These are phyloP conservation scores for Caenorhabditis sp. DNA, from an alignment of 2,888 invertebrate species.

Conservation along the genomic window DNA sequence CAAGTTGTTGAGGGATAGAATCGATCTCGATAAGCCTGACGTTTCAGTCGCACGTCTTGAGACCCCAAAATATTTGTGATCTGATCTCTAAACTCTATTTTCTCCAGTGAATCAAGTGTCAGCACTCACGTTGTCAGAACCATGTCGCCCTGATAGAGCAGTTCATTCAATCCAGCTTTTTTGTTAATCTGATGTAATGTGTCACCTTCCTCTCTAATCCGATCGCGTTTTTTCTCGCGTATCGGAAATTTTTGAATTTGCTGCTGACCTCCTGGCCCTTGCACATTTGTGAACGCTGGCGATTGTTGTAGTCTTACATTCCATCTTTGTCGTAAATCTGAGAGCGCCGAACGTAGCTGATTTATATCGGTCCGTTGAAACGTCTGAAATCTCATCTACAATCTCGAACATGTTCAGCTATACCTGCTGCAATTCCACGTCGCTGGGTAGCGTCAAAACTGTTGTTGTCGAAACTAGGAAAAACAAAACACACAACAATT, in stretches of 20 bases:
- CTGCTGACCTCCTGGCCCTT: background rate
- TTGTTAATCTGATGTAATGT: slow-evolving; percentile 45
- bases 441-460: background rate
- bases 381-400: slow-evolving; percentile 12
- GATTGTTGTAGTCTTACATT: slow-evolving; percentile 27
- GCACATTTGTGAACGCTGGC: slow-evolving; percentile 16
- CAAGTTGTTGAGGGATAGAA: slow-evolving; percentile 50
- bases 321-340: slow-evolving; percentile 30
- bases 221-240: slow-evolving; percentile 30
- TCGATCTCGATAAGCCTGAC: slow-evolving; percentile 42
- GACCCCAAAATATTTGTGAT: slow-evolving; percentile 28
- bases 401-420: background rate
- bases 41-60: slow-evolving; percentile 13
- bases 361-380: slow-evolving; percentile 30
- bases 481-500: background rate
- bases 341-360: slow-evolving; percentile 16
- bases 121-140: slow-evolving; percentile 43
- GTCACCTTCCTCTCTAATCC: slow-evolving; percentile 34
- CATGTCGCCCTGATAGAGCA: slow-evolving; percentile 58
- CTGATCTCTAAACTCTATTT: slow-evolving; percentile 19
- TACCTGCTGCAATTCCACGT: slow-evolving; percentile 25
- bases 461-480: background rate
- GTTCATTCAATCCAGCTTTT: slow-evolving; percentile 42
- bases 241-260: slow-evolving; percentile 14
- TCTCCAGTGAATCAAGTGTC: too few relatives aligned